Evolutionary conservation across 2,797 vertebrate species (phyloP).

Genomic region (Hybognathus amarus): DNA sequence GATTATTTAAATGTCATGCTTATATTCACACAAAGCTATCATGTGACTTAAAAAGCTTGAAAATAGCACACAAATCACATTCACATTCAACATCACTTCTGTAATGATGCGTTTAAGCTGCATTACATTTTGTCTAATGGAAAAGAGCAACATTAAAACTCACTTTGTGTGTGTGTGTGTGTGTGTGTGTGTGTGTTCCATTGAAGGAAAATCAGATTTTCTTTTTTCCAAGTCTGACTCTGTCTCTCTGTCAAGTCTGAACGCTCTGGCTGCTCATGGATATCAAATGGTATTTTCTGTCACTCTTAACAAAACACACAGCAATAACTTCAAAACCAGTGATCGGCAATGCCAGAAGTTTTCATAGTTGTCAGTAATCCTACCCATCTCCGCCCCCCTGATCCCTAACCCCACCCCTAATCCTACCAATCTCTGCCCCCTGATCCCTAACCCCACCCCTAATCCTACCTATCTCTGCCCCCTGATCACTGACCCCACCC

Average conservation of each 20-base stretch:
- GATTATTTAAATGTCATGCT: background rate
- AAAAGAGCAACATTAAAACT: background rate
- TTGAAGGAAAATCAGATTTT: background rate
- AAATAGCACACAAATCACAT: background rate
- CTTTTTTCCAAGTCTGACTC: too few relatives aligned
- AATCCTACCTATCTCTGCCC: too few relatives aligned
- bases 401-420: too few relatives aligned
- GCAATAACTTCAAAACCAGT: background rate
- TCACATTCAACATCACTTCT: too few relatives aligned
- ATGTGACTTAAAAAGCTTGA: background rate
- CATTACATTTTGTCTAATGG: background rate
- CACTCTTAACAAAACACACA: background rate
- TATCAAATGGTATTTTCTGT: background rate
- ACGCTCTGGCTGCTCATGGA: background rate
- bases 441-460: too few relatives aligned
- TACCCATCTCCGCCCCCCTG: too few relatives aligned
- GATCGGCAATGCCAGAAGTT: background rate
- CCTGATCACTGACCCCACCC: too few relatives aligned
- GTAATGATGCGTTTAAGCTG: background rate
- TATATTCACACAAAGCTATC: background rate
- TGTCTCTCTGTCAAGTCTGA: background rate
- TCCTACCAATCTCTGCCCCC: too few relatives aligned
- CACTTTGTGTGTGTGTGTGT: too few relatives aligned
- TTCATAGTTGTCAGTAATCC: background rate
- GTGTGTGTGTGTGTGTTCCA: background rate